phyloP scores from a whole-genome alignment of 2,888 invertebrate species.

The Melipona beecheii region DNA sequence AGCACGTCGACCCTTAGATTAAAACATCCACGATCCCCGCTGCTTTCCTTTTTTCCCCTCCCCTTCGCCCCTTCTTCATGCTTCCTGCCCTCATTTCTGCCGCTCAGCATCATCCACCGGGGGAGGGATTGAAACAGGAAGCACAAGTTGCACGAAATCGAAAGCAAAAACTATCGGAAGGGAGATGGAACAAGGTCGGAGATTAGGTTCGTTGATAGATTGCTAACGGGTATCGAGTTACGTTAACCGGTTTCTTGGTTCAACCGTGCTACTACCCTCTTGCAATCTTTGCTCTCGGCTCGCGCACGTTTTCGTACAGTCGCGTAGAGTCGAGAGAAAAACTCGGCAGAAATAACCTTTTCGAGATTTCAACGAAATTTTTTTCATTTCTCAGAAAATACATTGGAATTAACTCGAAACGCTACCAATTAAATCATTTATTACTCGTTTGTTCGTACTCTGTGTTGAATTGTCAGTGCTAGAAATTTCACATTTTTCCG shows the following conservation, averaged over 20 bases:
- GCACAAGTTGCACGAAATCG: conserved; percentile 24
- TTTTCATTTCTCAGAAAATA: too few relatives aligned
- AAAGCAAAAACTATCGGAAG: conserved; percentile 3
- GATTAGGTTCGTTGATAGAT: not conserved
- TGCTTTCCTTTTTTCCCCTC: conserved; percentile 27
- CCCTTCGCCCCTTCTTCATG: not conserved
- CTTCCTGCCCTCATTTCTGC: not conserved
- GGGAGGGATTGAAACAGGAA: conserved; percentile 9
- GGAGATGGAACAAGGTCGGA: not conserved
- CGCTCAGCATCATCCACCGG: not conserved
- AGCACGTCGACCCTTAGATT: conserved; percentile 76
- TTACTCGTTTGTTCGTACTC: too few relatives aligned
- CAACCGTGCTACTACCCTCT: not conserved
- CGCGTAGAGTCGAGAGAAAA: not conserved
- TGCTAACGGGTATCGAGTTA: not conserved
- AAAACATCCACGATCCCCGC: conserved; percentile 69
- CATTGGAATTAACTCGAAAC: too few relatives aligned
- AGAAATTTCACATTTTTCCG: too few relatives aligned
- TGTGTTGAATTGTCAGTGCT: too few relatives aligned
- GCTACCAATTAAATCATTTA: too few relatives aligned
- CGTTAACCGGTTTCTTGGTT: not conserved
- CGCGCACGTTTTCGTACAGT: not conserved
- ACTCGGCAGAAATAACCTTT: not conserved
- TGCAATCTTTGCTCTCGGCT: not conserved
- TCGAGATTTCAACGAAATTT: too few relatives aligned